Conservation (phyloP, 2,113 vertebrate genomes). For the Myotis brandtii region DNA sequence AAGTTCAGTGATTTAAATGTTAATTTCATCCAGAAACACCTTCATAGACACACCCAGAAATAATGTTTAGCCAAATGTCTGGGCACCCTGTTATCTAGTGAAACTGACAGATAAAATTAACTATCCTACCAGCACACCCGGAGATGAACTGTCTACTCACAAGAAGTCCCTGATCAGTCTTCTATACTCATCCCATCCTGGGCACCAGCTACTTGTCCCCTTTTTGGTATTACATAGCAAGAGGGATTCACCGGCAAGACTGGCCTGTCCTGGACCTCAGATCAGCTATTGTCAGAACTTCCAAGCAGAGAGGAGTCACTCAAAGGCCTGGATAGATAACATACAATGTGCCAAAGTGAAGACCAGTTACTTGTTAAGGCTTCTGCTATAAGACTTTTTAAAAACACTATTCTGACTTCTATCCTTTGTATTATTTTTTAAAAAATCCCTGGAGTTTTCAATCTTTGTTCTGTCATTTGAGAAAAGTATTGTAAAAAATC, state of each 20-base stretch:
- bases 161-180: not conserved
- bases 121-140: not conserved
- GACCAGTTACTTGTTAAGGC: slow-evolving; percentile 44
- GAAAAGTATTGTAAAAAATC: slow-evolving; percentile 52
- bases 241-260: not conserved
- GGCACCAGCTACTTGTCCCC: not conserved
- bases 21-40: not conserved
- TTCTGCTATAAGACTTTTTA: slow-evolving; percentile 36
- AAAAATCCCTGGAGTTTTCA: slow-evolving; percentile 13
- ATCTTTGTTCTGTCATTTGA: slow-evolving; percentile 60
- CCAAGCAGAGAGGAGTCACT: slow-evolving; percentile 30
- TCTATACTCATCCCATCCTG: not conserved
- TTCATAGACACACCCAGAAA: not conserved
- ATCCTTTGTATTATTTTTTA: slow-evolving; percentile 10
- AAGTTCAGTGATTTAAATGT: not conserved
- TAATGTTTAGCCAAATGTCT: not conserved
- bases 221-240: not conserved
- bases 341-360: slow-evolving; percentile 45
- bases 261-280: not conserved
- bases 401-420: slow-evolving; percentile 52
- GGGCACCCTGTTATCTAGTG: not conserved
- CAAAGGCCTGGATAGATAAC: slow-evolving; percentile 27
- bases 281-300: slow-evolving; percentile 55
- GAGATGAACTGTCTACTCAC: not conserved
- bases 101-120: not conserved